Evolutionary conservation across 2,888 invertebrate species (phyloP).

Genomic region (Lottia scabra): DNA sequence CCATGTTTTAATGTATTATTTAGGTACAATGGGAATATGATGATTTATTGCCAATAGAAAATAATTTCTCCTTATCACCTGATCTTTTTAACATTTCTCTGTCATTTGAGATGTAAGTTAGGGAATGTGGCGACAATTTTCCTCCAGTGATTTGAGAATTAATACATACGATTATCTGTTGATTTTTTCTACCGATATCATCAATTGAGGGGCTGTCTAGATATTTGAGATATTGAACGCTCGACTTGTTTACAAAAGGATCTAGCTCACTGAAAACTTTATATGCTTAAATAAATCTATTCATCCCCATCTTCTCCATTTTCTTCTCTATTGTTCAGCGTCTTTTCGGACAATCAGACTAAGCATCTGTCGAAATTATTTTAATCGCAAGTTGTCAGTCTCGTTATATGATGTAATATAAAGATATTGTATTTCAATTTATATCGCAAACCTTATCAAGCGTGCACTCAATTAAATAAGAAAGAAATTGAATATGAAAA

Average conservation of each 20-base stretch:
- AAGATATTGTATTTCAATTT: not conserved
- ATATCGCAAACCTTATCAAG: not conserved
- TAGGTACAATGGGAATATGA: too few species aligned
- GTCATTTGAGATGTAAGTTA: not conserved
- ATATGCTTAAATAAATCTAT: not conserved
- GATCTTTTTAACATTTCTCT: not conserved
- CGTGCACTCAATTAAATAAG: not conserved
- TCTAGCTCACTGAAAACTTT: not conserved
- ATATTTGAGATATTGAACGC: conserved; percentile 1
- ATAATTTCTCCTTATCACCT: too few species aligned
- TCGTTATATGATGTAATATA: not conserved
- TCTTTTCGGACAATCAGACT: not conserved
- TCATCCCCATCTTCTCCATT: not conserved
- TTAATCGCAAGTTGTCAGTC: not conserved
- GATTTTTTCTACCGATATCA: conserved; percentile 1
- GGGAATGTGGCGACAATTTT: not conserved
- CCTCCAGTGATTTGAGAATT: not conserved
- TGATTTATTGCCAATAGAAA: too few species aligned
- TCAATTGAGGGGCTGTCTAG: not conserved
- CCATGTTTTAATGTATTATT: too few species aligned
- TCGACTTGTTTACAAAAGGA: not conserved
- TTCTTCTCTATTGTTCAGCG: not conserved
- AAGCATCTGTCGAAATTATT: not conserved
- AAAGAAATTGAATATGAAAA: too few species aligned
- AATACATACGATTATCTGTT: conserved; percentile 1